Percentiles rank a stretch among this genome's conserved stretches.
These are phyloP conservation scores for Otocyon megalotis DNA, from an alignment of 2,113 vertebrate genomes.

Conservation along the genomic window DNA sequence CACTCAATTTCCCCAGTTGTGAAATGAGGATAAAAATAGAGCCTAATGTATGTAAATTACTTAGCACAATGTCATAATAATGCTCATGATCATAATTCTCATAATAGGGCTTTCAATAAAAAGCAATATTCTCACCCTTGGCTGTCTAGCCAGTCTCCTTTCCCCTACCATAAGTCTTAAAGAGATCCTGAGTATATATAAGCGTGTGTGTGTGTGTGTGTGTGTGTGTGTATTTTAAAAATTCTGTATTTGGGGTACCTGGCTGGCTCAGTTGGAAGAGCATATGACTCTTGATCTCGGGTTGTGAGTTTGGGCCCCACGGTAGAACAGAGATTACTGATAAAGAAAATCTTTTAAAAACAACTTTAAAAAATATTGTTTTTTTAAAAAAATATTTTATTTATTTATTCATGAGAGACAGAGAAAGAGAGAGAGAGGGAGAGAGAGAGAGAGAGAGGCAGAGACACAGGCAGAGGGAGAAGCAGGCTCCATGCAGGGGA, in stretches of 20 bases:
- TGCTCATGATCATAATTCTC: not conserved
- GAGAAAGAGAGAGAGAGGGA: not conserved
- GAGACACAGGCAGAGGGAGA: not conserved
- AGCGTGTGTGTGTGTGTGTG: not conserved
- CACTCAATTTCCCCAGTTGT: not conserved
- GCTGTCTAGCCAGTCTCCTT: not conserved
- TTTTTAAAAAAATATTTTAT: not conserved
- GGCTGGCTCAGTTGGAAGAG: not conserved
- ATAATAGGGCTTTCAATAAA: not conserved
- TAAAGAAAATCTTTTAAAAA: not conserved
- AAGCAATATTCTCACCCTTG: not conserved
- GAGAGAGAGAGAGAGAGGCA: not conserved
- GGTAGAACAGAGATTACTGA: not conserved
- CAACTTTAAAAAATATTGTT: not conserved
- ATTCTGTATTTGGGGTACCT: not conserved
- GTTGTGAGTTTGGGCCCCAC: not conserved
- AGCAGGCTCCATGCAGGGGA: not conserved
- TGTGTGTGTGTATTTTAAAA: not conserved
- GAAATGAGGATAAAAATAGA: slow-evolving; percentile 9
- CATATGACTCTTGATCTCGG: not conserved
- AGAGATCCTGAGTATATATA: not conserved
- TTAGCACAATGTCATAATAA: not conserved
- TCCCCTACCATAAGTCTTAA: not conserved
- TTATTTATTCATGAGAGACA: not conserved
- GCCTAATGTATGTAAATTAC: not conserved